Percentiles rank a stretch among this genome's conserved stretches.
Conservation (phyloP, 2,888 invertebrate genomes). For the Teleogryllus oceanicus region DNA sequence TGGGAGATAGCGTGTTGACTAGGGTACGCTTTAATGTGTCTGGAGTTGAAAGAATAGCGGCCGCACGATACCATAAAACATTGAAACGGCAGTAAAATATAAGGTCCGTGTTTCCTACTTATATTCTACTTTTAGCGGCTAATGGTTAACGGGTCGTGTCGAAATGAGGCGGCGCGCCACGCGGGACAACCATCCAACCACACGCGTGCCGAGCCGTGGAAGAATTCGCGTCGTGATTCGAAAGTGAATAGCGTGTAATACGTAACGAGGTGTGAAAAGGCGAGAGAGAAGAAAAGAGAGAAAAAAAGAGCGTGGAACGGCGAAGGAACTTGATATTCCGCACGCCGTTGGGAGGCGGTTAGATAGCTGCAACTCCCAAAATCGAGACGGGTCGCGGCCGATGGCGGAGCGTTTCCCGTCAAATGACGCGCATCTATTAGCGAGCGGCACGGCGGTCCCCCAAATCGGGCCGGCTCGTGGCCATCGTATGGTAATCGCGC, state of each 20-base stretch:
- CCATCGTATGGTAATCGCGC: neutral
- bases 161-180: neutral
- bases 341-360: neutral
- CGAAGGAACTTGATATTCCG: neutral
- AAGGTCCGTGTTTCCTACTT: neutral
- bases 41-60: neutral
- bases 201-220: neutral
- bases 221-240: neutral
- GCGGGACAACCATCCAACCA: neutral
- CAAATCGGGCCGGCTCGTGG: neutral
- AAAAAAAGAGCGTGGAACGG: neutral
- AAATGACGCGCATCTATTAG: slow-evolving; percentile 8
- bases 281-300: neutral
- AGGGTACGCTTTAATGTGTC: neutral
- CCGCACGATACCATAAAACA: neutral
- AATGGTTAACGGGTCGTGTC: neutral
- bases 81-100: neutral
- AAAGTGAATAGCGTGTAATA: slow-evolving; percentile 6
- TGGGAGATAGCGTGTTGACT: neutral
- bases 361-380: neutral
- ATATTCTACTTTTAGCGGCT: neutral
- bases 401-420: neutral
- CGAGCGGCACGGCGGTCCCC: neutral
- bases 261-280: neutral
- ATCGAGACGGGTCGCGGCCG: neutral